Evolutionary conservation across 1,140 invertebrate genomes (phyloP), one percentile per base, ranked within the genome.

Genomic region (Xylocopa sonorina): DNA sequence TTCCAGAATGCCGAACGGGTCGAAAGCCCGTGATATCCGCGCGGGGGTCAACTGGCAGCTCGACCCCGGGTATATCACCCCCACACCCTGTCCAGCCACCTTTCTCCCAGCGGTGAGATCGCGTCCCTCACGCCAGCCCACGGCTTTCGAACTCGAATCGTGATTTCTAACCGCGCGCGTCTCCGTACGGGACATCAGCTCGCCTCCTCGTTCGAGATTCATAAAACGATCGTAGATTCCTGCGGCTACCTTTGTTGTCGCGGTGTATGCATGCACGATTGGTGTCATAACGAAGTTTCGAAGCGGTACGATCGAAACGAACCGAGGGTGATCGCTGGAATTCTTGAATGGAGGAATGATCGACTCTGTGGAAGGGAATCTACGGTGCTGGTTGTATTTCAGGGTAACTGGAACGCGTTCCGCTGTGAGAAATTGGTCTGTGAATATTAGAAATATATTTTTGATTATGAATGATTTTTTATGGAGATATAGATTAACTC

Each of bases 1-100:
- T 92, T 90, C 89, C 82, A 88, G 89, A 89, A 90, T 88, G 86
- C 84, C 67, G 86, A 88, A 84, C 87, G 78, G 83, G 50, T 89
- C 81, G 88, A 88, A 89, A 82, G 81, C 76, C 78, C 32, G 83
- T 81, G 80, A 84, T 81, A 84, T 84, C 51, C 60, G 66, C 43
- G 64, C 51, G 84, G 78, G 69, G 77, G 73, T 81, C 63, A 68
- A 84, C 80, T 84, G 77, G 79, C 82, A 85, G 73, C 84, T 74
- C 69, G 48, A 50, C 66, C 67, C 34, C 46, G 29, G 24, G 58
- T 73, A 64, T 66, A 63, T 62, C 60, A 53, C 48, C 18, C 57
- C 29, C 69, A 57, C n/a, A 5, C 51, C 29, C n/a, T 6, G 34
- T 16, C 18, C 41, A 14, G 21, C 21, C 41, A 27, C 41, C 73